A percentile compares a stretch with the other conserved stretches of the same genome.
Conservation (phyloP, 2,888 invertebrate genomes). For the Siphonodentalium dalli region DNA sequence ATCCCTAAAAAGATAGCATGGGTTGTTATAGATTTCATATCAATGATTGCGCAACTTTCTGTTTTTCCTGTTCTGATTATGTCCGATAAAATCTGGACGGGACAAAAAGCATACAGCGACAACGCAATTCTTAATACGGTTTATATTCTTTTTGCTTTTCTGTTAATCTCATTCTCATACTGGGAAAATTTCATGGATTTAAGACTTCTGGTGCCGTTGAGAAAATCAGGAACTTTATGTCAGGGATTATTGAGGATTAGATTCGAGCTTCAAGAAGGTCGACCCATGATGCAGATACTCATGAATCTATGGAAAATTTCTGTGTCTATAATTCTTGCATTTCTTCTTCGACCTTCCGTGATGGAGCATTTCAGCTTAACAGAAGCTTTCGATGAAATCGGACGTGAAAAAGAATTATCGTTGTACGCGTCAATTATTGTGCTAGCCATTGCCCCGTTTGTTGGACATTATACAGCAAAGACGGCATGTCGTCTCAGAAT, state of each 20-base stretch:
- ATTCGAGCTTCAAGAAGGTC: slow-evolving; percentile 35
- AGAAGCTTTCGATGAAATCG: too few relatives aligned
- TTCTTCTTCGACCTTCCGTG: too few relatives aligned
- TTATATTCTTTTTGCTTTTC: slow-evolving; percentile 30
- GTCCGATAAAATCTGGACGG: slow-evolving; percentile 15
- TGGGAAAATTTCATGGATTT: slow-evolving; percentile 56
- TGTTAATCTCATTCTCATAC: slow-evolving; percentile 42
- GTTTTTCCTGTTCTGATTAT: slow-evolving; percentile 36
- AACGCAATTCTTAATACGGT: slow-evolving; percentile 9
- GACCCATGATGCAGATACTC: slow-evolving; percentile 27
- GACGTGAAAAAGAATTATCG: too few relatives aligned
- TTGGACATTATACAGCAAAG: slow-evolving; percentile 64
- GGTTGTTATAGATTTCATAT: slow-evolving; percentile 26
- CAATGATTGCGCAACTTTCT: slow-evolving; percentile 31
- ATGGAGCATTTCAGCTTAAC: too few relatives aligned
- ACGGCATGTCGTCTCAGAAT: slow-evolving; percentile 68
- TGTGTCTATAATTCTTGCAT: too few relatives aligned
- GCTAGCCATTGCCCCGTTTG: slow-evolving; percentile 30
- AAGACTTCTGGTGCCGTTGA: slow-evolving; percentile 29
- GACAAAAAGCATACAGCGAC: slow-evolving; percentile 10
- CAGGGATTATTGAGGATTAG: slow-evolving; percentile 27
- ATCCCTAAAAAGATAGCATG: slow-evolving; percentile 1
- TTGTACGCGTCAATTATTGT: slow-evolving; percentile 27
- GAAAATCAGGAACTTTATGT: slow-evolving; percentile 14
- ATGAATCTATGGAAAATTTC: slow-evolving; percentile 32